Conservation (phyloP, 2,888 invertebrate species). For the Epistrophella euchroma region DNA sequence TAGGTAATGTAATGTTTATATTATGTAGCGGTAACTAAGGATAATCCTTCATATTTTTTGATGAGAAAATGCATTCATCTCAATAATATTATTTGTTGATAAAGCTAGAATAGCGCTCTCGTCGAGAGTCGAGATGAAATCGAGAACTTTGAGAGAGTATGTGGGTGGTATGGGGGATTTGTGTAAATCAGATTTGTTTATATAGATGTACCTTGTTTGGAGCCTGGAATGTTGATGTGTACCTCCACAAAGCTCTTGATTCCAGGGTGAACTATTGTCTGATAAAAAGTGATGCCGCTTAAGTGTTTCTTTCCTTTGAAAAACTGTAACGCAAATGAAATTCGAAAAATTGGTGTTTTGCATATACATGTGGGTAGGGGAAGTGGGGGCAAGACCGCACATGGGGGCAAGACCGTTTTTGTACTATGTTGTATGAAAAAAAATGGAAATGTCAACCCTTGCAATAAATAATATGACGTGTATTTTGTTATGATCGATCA, state of each 20-base stretch:
- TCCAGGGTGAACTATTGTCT: too few relatives aligned
- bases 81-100: constrained; percentile 1
- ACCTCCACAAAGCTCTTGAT: background rate
- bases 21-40: constrained; percentile 4
- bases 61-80: constrained; percentile 16
- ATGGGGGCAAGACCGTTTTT: too few relatives aligned
- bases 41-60: constrained; percentile 26
- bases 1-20: background rate
- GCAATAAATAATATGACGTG: too few relatives aligned
- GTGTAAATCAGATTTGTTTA: constrained; percentile 58
- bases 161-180: background rate
- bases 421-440: too few relatives aligned
- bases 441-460: too few relatives aligned
- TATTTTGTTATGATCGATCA: too few relatives aligned
- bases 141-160: background rate
- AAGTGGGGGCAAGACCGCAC: too few relatives aligned
- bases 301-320: too few relatives aligned
- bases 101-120: constrained; percentile 1
- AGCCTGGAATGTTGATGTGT: constrained; percentile 56
- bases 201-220: constrained; percentile 46
- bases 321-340: too few relatives aligned
- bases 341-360: too few relatives aligned
- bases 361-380: too few relatives aligned
- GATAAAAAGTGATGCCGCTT: too few relatives aligned
- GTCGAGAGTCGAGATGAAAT: constrained; percentile 5